phyloP scores from a whole-genome alignment of 2,113 vertebrate genomes.

The Copsychus sechellarum region DNA sequence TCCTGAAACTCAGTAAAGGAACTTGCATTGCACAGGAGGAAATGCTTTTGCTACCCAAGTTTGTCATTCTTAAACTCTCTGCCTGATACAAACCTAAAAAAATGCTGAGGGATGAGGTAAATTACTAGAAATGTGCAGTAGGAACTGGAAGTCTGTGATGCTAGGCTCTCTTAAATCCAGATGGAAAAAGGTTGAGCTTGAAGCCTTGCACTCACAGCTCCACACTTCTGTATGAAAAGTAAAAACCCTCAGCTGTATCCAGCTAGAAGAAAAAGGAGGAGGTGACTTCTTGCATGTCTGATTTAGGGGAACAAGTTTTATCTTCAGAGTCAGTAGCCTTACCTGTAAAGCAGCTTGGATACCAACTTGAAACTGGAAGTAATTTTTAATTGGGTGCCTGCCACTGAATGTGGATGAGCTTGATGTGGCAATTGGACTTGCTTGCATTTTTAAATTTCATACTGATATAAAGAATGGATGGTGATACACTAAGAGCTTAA shows the following conservation, averaged over 20 bases:
- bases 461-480: neutral
- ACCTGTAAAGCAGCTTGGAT: neutral
- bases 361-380: neutral
- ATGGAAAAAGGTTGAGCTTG: neutral
- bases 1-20: neutral
- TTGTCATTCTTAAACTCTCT: neutral
- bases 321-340: neutral
- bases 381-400: neutral
- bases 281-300: neutral
- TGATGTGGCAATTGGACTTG: neutral
- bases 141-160: neutral
- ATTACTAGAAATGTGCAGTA: neutral
- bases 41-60: neutral
- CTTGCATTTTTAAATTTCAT: neutral
- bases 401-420: neutral
- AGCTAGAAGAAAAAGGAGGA: neutral
- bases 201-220: neutral
- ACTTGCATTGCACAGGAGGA: neutral
- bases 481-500: neutral
- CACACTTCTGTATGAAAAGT: neutral
- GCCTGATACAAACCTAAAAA: neutral
- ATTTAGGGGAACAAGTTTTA: neutral
- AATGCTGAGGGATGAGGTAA: neutral
- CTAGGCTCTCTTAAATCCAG: neutral
- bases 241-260: neutral